Percentiles rank a stretch among this genome's conserved stretches.
phyloP scores from a whole-genome alignment of 1,140 invertebrate genomes.

The Diabrotica undecimpunctata region DNA sequence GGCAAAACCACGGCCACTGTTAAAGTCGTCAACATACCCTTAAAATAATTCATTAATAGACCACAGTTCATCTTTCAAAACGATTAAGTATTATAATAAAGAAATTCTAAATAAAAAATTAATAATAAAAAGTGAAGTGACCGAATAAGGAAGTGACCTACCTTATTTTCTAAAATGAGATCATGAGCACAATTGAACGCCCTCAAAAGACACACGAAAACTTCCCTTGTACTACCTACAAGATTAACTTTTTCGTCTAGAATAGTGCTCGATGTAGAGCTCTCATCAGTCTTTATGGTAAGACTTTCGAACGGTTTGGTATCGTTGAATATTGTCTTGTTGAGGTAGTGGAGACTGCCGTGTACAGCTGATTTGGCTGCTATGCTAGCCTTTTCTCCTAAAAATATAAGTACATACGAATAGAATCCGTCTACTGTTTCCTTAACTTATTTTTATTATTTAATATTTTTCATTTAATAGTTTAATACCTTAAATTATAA shows the following conservation, averaged over 20 bases:
- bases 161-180: constrained; percentile 78
- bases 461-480: too few species aligned
- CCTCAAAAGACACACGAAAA: constrained; percentile 74
- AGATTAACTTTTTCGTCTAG: constrained; percentile 28
- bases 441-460: too few species aligned
- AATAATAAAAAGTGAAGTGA: too few species aligned
- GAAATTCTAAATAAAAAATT: too few species aligned
- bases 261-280: constrained; percentile 14
- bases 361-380: constrained; percentile 87
- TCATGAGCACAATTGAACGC: constrained; percentile 86
- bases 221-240: constrained; percentile 44
- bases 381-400: constrained; percentile 76
- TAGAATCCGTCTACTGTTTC: too few species aligned
- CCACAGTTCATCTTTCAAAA: too few species aligned
- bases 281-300: constrained; percentile 34
- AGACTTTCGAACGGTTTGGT: constrained; percentile 43
- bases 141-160: not conserved
- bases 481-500: too few species aligned
- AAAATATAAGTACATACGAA: constrained; percentile 12
- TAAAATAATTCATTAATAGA: not conserved
- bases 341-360: constrained; percentile 81
- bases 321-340: constrained; percentile 66
- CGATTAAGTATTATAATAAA: too few species aligned
- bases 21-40: constrained; percentile 80
- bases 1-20: constrained; percentile 76